Base-by-base conservation (phyloP, 2,888 invertebrate genomes). In the Drosophila peninsularis region DNA sequence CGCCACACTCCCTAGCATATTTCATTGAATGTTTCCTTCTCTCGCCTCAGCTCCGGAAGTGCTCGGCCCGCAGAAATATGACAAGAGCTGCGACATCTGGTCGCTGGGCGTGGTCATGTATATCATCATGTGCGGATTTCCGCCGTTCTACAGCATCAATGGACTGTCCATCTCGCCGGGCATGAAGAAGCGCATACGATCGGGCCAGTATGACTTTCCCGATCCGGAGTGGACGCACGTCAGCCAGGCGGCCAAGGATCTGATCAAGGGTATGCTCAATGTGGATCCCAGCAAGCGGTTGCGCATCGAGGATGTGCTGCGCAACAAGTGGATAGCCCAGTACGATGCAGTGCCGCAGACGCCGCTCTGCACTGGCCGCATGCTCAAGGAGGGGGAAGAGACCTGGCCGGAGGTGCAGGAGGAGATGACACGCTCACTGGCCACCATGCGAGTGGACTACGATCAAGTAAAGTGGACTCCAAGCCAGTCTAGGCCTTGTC, bases 41-140 rank as follows among this genome's bases (percentile, higher is more conserved):
- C 19, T 27, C 14, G 0, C 11, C n/a, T 27, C 61, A 92, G 92
- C 93, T 3, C 93, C 93, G 3, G 93, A 99, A 95, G 98, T 99
- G 6, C 93, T 99, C 58, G 98, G 98, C 2, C 97, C 98, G 6
- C 98, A 98, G 92, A 99, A 98, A 91, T 99, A 99, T 91, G 99
- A 99, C 93, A 99, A 98, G 92, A 98, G 98, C 79, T 99, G 99
- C 93, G 99, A 99, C 94, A 96, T 99, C 91, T 99, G 99, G 99
- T 98, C 99, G 0, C 93, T 99, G 66, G 99, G 99, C 24, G 99
- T 99, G 32, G 99, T 99, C 73, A 99, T 99, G 98, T 99, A 99
- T 92, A 99, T 99, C 89, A 93, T 99, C 94, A 94, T 99, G 70
- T 99, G 99, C 92, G 99, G 99, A 0, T 99, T 98, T 93, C 99